Percentiles rank a stretch among this genome's conserved stretches.
Evolutionary conservation across 2,888 invertebrate genomes (phyloP).

Genomic region (Ptilodon capucinus): DNA sequence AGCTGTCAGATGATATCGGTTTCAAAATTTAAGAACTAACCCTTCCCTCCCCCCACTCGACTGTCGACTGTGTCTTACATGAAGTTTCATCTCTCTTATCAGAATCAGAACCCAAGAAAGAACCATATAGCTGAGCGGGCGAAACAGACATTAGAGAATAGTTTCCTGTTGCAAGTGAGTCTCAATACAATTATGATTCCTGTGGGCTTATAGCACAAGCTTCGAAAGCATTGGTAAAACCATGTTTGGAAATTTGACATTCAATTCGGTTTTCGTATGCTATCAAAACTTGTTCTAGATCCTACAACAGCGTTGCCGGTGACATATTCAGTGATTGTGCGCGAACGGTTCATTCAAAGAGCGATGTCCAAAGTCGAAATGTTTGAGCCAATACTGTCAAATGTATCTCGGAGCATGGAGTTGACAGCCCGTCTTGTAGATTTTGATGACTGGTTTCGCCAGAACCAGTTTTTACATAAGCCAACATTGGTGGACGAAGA

Average conservation of each 20-base stretch:
- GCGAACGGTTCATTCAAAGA: background rate
- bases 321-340: slow-evolving; percentile 45
- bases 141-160: slow-evolving; percentile 79
- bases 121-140: slow-evolving; percentile 80
- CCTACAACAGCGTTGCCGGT: slow-evolving; percentile 19
- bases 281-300: no score
- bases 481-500: background rate
- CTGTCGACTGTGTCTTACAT: slow-evolving; percentile 51
- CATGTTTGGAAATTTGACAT: slow-evolving; percentile 1
- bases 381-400: slow-evolving; percentile 5
- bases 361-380: slow-evolving; percentile 26
- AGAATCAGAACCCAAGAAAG: slow-evolving; percentile 79
- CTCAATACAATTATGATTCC: slow-evolving; percentile 47
- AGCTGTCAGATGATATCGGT: background rate
- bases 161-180: slow-evolving; percentile 81
- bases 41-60: slow-evolving; percentile 9
- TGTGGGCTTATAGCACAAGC: background rate
- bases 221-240: slow-evolving; percentile 19
- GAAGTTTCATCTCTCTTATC: slow-evolving; percentile 70
- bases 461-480: no score
- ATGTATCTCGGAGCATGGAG: background rate
- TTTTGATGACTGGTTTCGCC: background rate
- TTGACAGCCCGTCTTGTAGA: no score
- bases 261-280: no score
- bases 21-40: background rate